Conservation (phyloP, 92 coral and sea anemone species). For the Actinostola sp. region DNA sequence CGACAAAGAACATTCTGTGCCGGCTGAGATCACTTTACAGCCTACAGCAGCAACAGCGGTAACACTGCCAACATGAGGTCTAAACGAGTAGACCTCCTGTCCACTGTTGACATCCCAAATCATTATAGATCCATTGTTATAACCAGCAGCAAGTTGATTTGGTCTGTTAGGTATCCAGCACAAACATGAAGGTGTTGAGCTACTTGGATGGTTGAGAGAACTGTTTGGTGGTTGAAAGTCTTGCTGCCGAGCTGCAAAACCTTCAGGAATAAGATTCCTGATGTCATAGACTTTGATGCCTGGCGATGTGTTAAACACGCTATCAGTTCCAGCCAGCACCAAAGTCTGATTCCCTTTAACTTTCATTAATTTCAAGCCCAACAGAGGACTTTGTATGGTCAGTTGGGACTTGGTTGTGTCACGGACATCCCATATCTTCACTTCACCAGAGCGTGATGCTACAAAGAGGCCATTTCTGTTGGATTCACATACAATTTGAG, state of each 20-base stretch:
- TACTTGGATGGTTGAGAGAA: slow-evolving; percentile 6
- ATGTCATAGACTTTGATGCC: slow-evolving; percentile 66
- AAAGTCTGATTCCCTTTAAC: slow-evolving; percentile 41
- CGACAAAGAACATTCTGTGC: slow-evolving; percentile 52
- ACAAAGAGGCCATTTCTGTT: slow-evolving; percentile 45
- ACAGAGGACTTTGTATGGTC: slow-evolving; percentile 55
- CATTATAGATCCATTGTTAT: slow-evolving; percentile 56
- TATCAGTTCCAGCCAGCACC: slow-evolving; percentile 52
- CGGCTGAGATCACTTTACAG: slow-evolving; percentile 48
- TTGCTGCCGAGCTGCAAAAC: slow-evolving; percentile 52
- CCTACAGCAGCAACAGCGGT: slow-evolving; percentile 54
- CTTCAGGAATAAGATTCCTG: slow-evolving; percentile 58
- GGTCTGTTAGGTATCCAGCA: slow-evolving; percentile 44
- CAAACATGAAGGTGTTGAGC: slow-evolving; percentile 36
- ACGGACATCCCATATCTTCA: slow-evolving; percentile 71
- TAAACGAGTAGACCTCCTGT: slow-evolving; percentile 46
- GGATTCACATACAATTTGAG: slow-evolving; percentile 44
- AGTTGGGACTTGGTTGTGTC: slow-evolving; percentile 49
- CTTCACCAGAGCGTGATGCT: slow-evolving; percentile 70
- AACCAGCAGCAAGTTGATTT: slow-evolving; percentile 64
- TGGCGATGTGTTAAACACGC: slow-evolving; percentile 15
- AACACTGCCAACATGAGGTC: slow-evolving; percentile 50
- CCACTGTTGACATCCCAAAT: slow-evolving; percentile 67
- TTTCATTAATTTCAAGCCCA: slow-evolving; percentile 42
- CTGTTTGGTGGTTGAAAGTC: slow-evolving; percentile 13